Percentiles rank a stretch among this genome's conserved stretches.
phyloP scores from a whole-genome alignment of 2,113 vertebrate species.

The Dolichallabes microphthalmus region DNA sequence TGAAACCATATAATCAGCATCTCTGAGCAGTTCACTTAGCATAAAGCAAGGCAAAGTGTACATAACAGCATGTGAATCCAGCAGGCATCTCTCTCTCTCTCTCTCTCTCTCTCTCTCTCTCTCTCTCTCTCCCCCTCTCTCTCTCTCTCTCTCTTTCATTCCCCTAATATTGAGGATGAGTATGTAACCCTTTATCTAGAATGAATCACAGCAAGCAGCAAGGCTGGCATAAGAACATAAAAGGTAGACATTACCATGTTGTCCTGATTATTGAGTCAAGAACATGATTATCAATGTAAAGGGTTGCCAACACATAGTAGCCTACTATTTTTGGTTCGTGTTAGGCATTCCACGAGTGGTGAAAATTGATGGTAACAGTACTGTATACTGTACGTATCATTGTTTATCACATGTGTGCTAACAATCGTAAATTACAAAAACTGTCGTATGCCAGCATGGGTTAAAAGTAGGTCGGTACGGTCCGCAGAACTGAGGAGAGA shows the following conservation, averaged over 20 bases:
- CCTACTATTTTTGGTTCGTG: not conserved
- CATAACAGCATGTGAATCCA: constrained; percentile 48
- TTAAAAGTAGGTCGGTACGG: too few species aligned
- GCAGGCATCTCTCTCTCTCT: not conserved
- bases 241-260: constrained; percentile 3
- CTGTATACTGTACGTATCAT: too few species aligned
- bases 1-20: constrained; percentile 35
- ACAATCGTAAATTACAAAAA: too few species aligned
- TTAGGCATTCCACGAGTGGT: too few species aligned
- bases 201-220: not conserved
- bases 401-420: too few species aligned
- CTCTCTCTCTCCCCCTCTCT: not conserved
- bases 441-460: too few species aligned
- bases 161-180: not conserved
- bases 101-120: not conserved
- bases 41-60: constrained; percentile 16
- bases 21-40: constrained; percentile 23
- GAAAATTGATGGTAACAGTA: too few species aligned
- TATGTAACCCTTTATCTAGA: not conserved
- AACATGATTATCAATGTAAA: not conserved
- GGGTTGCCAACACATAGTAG: not conserved
- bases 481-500: too few species aligned
- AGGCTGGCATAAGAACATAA: not conserved
- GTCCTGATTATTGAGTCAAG: not conserved
- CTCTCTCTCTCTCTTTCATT: not conserved